Conservation (phyloP, 2,113 vertebrate genomes). For the Myrmecophaga tridactyla region DNA sequence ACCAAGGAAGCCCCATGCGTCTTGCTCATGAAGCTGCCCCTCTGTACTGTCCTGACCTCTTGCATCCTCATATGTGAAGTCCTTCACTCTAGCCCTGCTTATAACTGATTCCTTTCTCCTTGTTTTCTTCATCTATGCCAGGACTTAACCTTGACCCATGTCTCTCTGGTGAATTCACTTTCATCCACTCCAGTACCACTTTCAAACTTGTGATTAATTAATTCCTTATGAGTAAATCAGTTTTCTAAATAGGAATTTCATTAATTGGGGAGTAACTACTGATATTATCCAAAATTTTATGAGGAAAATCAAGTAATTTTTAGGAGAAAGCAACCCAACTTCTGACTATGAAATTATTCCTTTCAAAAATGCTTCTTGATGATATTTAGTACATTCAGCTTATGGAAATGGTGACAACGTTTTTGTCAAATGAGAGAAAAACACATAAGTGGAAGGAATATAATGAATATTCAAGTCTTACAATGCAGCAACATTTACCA, state of each 20-base stretch:
- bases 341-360: constrained; percentile 19
- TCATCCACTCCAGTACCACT: neutral
- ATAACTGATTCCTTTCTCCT: neutral
- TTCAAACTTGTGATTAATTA: constrained; percentile 24
- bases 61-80: neutral
- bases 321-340: neutral
- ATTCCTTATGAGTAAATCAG: neutral
- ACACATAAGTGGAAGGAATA: constrained; percentile 29
- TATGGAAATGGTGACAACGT: constrained; percentile 25
- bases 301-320: neutral
- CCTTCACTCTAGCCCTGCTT: neutral
- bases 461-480: constrained; percentile 48
- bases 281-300: neutral
- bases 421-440: constrained; percentile 58
- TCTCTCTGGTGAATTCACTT: constrained; percentile 31
- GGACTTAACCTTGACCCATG: neutral
- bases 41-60: neutral
- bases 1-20: accelerated
- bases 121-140: neutral
- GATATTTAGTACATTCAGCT: neutral
- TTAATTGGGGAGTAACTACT: neutral
- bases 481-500: constrained; percentile 56
- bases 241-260: neutral
- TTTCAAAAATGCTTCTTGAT: constrained; percentile 28
- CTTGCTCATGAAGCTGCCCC: too few relatives aligned